Evolutionary conservation across 2,113 vertebrate species (phyloP).

Genomic region (Marmota monax): DNA sequence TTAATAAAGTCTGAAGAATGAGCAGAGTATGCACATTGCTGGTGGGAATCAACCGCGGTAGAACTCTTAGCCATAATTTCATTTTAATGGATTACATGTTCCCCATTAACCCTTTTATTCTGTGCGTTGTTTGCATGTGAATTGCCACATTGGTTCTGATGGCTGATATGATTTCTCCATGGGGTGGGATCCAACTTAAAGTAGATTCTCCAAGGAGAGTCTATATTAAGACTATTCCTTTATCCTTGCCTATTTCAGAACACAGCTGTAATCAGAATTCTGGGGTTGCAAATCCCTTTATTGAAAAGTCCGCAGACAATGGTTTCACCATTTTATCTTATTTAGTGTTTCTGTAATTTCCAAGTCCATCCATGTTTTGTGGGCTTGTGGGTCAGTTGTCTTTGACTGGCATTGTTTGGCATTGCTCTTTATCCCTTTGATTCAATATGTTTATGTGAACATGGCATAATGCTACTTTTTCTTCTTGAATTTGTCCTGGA

Average conservation of each 20-base stretch:
- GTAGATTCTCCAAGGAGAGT: background rate
- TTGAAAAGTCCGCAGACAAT: background rate
- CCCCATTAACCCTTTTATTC: background rate
- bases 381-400: background rate
- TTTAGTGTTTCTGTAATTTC: background rate
- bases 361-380: background rate
- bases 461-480: background rate
- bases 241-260: background rate
- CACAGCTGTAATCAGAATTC: background rate
- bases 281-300: background rate
- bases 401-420: background rate
- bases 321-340: background rate
- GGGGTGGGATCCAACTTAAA: background rate
- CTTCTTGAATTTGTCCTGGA: background rate
- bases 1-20: background rate
- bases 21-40: background rate
- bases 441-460: background rate
- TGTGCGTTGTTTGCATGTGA: background rate
- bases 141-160: background rate
- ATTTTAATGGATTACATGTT: slow-evolving; percentile 2
- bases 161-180: background rate
- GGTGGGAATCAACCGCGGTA: background rate
- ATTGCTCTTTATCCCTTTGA: background rate
- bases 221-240: background rate
- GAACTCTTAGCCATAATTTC: background rate